A percentile compares a stretch with the other conserved stretches of the same genome.
phyloP scores from a whole-genome alignment of 2,888 invertebrate genomes.

The Athalia rosae region DNA sequence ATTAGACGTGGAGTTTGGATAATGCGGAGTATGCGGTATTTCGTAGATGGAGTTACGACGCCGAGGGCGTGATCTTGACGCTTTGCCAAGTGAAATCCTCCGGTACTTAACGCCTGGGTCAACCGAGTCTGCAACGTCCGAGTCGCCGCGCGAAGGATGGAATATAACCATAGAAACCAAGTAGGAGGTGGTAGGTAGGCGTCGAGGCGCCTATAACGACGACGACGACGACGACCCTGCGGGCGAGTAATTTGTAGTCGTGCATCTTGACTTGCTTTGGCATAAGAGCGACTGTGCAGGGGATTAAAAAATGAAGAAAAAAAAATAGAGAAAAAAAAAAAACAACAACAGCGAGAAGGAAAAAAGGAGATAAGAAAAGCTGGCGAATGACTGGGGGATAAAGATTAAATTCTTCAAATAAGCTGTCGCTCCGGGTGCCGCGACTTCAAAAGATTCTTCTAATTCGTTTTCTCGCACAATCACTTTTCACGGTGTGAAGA shows the following conservation, averaged over 20 bases:
- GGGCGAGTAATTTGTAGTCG: background rate
- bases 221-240: background rate
- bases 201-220: conserved; percentile 16
- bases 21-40: background rate
- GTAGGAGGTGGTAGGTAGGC: background rate
- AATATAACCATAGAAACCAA: too few relatives aligned
- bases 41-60: background rate
- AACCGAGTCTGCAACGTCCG: background rate
- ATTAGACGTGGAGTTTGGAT: too few relatives aligned
- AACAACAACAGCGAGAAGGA: background rate
- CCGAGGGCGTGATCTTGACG: conserved; percentile 24
- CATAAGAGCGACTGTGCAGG: background rate
- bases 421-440: background rate
- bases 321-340: background rate
- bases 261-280: background rate
- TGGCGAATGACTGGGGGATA: background rate
- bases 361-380: background rate
- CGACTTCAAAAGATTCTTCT: too few relatives aligned
- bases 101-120: conserved; percentile 34
- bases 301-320: background rate
- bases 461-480: too few relatives aligned
- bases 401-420: background rate
- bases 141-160: too few relatives aligned
- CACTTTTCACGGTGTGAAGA: too few relatives aligned
- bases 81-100: conserved; percentile 30